Base-by-base conservation (phyloP, 2,113 vertebrate genomes). In the Xyrauchen texanus region DNA sequence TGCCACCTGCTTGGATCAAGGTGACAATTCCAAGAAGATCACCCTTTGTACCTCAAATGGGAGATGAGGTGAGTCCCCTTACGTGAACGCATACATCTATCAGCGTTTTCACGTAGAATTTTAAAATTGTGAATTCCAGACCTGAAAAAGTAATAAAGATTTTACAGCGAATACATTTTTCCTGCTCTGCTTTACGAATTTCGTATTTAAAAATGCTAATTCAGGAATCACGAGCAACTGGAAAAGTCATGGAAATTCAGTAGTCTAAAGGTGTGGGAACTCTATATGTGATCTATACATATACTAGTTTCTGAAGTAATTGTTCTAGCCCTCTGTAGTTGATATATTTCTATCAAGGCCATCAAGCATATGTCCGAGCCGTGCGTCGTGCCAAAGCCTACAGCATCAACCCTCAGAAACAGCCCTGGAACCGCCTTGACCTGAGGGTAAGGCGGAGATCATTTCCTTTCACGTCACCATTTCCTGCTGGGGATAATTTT, bases 41-140 rank as follows among this genome's bases (percentile, higher is more conserved):
- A 4, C 98, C 98, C 4, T 98, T 99, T 69, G 96, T 99, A 61
- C 98, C 98, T 0, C 98, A 99, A 81, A 99, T 99, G 98, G 98
- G 97, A 68, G 98, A 99, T 81, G 97, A 99, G 94, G 98, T 98
- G 93, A 85, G 0, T 61, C 9, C 21, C 21, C 21, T 34, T 34
- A 34, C 21, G 21, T 34, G 3, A 34, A 34, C 21, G 21, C 21
- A 34, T 34, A 34, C 21, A 34, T 34, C 21, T 34, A 34, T 34
- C 21, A 34, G 21, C 1, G 21, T 34, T 34, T 34, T 34, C 21
- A 34, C 21, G 21, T 34, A 34, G 21, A 34, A 34, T 34, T 34
- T 34, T 34, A 34, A 34, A 34, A 34, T 34, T 1, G 21, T 34
- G 21, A 34, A 34, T 34, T 34, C 21, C 21, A 34, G 21, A 3